Evolutionary conservation across 2,113 vertebrate species (phyloP).

Genomic region (Triplophysa rosa): DNA sequence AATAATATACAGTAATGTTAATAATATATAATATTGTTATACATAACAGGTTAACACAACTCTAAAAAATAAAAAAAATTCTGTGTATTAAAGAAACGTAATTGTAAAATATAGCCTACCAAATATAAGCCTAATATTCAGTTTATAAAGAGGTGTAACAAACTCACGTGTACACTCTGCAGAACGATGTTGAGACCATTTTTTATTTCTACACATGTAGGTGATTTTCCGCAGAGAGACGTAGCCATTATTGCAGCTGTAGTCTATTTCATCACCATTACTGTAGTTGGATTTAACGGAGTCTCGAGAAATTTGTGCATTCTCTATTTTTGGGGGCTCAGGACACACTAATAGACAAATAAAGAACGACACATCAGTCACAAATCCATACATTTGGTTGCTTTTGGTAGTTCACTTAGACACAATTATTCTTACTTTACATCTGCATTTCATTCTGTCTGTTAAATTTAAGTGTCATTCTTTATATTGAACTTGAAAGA

Average conservation of each 20-base stretch:
- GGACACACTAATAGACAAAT: slow-evolving; percentile 33
- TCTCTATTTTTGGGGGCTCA: slow-evolving; percentile 17
- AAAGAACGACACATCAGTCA: not conserved
- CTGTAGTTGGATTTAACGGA: not conserved
- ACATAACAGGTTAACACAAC: too few relatives aligned
- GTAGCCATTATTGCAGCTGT: slow-evolving; percentile 44
- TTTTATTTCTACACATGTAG: slow-evolving; percentile 8
- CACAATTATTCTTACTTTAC: not conserved
- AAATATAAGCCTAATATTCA: too few relatives aligned
- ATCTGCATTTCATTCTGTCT: not conserved
- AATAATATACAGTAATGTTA: too few relatives aligned
- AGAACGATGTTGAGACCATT: slow-evolving; percentile 1
- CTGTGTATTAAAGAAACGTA: too few relatives aligned
- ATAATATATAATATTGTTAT: too few relatives aligned
- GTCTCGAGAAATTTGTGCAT: slow-evolving; percentile 12
- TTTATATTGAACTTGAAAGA: not conserved
- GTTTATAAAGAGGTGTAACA: not conserved
- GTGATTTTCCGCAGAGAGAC: slow-evolving; percentile 27
- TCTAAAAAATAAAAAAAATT: too few relatives aligned
- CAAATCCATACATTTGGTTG: not conserved
- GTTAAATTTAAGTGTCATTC: not conserved
- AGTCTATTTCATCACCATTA: slow-evolving; percentile 32
- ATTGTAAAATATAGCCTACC: too few relatives aligned
- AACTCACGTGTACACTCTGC: slow-evolving; percentile 51
- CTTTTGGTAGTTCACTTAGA: not conserved